Conservation (phyloP, 1,140 invertebrate species). For the Halesus radiatus region DNA sequence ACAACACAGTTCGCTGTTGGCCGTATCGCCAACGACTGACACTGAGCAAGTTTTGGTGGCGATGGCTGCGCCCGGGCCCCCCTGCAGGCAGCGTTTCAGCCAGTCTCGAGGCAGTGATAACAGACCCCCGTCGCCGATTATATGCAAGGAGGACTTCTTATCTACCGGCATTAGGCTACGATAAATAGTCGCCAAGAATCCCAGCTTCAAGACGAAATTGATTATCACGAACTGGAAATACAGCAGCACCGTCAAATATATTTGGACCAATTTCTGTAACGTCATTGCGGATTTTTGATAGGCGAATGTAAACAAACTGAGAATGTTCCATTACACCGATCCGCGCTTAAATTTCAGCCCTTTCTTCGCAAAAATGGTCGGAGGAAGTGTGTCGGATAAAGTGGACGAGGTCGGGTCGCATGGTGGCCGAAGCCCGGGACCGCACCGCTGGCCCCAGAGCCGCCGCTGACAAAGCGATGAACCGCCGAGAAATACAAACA, state of each 20-base stretch:
- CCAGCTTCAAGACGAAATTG: slow-evolving; percentile 49
- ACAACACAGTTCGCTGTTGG: not conserved
- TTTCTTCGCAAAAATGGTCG: slow-evolving; percentile 71
- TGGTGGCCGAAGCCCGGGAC: slow-evolving; percentile 61
- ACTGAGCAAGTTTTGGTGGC: slow-evolving; percentile 1
- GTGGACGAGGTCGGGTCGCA: slow-evolving; percentile 69
- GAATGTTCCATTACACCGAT: slow-evolving; percentile 42
- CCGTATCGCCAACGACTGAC: slow-evolving; percentile 23
- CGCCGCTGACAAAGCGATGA: slow-evolving; percentile 45
- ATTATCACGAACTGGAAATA: slow-evolving; percentile 50
- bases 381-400: slow-evolving; percentile 71
- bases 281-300: slow-evolving; percentile 44
- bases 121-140: slow-evolving; percentile 16
- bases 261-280: slow-evolving; percentile 44
- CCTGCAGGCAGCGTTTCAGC: slow-evolving; percentile 32
- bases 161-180: slow-evolving; percentile 35
- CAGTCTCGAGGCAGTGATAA: slow-evolving; percentile 25
- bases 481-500: slow-evolving; percentile 46
- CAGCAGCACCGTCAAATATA: slow-evolving; percentile 55
- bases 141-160: slow-evolving; percentile 31
- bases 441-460: slow-evolving; percentile 37
- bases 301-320: slow-evolving; percentile 45
- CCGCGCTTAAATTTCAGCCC: slow-evolving; percentile 62
- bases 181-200: slow-evolving; percentile 45
- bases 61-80: slow-evolving; percentile 14